phyloP scores from a whole-genome alignment of 1,140 invertebrate genomes.

The Saxidomus purpurata region DNA sequence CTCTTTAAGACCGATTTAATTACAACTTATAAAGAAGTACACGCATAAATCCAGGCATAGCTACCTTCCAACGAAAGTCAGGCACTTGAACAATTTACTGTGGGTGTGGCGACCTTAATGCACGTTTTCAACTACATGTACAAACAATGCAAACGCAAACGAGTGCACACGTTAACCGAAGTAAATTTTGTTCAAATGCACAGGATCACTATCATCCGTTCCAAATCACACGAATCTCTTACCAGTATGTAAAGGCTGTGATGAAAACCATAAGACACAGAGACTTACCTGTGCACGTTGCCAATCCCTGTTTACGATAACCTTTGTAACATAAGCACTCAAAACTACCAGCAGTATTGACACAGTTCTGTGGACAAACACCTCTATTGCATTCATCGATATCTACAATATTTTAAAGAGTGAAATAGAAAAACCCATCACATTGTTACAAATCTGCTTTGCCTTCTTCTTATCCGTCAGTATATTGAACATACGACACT shows the following conservation, averaged over 20 bases:
- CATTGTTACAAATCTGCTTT: no score
- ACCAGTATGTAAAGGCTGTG: neutral
- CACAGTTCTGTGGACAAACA: no score
- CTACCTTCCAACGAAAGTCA: no score
- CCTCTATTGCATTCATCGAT: neutral
- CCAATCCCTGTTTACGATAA: neutral
- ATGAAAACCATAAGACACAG: neutral
- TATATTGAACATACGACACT: no score
- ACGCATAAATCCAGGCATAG: no score
- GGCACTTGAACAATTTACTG: no score
- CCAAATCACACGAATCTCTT: neutral
- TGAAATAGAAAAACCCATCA: neutral
- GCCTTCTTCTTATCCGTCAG: no score
- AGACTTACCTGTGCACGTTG: neutral
- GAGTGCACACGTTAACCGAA: neutral
- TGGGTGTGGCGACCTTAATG: no score
- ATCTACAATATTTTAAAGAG: no score
- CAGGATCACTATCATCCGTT: neutral
- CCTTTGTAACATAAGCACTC: neutral
- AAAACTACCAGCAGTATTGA: slow-evolving; percentile 27
- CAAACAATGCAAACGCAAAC: no score
- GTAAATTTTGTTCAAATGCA: neutral
- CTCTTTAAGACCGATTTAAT: no score
- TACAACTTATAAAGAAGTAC: no score
- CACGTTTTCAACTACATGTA: neutral